Evolutionary conservation across 2,113 vertebrate genomes (phyloP), one percentile per base, ranked within the genome.

Genomic region (Sapajus apella): DNA sequence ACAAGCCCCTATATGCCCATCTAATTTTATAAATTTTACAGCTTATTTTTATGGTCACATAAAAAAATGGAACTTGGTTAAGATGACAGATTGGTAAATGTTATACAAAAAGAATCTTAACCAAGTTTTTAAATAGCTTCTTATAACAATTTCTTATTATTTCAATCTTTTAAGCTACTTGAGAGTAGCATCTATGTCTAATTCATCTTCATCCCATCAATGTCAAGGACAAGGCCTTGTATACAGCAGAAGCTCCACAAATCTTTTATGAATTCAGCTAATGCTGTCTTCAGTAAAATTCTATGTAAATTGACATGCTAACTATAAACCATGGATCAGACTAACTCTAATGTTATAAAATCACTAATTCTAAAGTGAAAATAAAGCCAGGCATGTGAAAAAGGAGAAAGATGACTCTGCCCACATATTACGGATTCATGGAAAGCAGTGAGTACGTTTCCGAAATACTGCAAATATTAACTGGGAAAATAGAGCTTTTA

Each of bases 21-120:
- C 43, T 87, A 27, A 75, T 61, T 96, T 95, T 35, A 95, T 85
- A 70, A 52, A 85, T 61, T 95, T 94, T 75, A 93, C 10, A 83
- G 50, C 45, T 87, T 75, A 94, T 90, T 94, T 95, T 97, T 87
- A 96, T 68, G 12, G 37, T 87, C 66, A 94, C 11, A 83, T 70
- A 87, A 96, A 66, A 93, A 91, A 90, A 95, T 5, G 35, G n/a
- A 88, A 96, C 80, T 32, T 50, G n/a, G 6, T 70, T 76, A 96
- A 83, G 66, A 87, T 55, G 30, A 52, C 7, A 94, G 27, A 32
- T 16, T 89, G 14, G 56, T 79, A 95, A 90, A 96, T 92, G 5
- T 70, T 84, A 92, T 1, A 92, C 2, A 91, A 92, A 56, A 95
- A 88, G 40, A 86, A 68, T 87, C n/a, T 82, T 96, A 92, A 90